phyloP scores from a whole-genome alignment of 2,797 vertebrate species.

The Helicolenus hilgendorfi region DNA sequence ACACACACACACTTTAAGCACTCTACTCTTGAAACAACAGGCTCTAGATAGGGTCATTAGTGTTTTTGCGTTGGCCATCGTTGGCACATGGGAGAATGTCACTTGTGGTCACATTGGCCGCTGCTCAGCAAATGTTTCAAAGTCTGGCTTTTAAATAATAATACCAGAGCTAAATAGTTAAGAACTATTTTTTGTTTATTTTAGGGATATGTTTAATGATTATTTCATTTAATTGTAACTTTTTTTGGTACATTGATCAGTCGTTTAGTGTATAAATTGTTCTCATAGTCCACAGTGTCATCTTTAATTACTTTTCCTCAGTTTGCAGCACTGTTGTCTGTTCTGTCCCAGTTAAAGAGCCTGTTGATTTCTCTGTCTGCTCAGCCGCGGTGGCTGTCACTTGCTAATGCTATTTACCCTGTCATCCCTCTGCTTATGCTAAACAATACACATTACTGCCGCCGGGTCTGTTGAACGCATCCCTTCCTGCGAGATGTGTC shows the following conservation, averaged over 20 bases:
- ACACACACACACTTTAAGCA: too few relatives aligned
- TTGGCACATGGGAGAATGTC: neutral
- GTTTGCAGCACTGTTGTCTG: neutral
- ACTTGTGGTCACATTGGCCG: neutral
- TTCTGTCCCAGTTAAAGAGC: neutral
- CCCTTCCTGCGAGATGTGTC: neutral
- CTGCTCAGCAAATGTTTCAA: neutral
- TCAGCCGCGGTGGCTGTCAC: neutral
- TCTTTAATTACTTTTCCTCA: too few relatives aligned
- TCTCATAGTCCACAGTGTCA: too few relatives aligned
- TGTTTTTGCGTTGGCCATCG: too few relatives aligned
- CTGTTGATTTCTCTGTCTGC: neutral
- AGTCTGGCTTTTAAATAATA: neutral
- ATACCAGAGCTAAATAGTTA: neutral
- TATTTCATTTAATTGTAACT: neutral
- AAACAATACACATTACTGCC: neutral
- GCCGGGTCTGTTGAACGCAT: slow-evolving; percentile 1
- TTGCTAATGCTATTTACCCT: neutral
- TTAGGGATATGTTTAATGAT: neutral
- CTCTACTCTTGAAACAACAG: too few relatives aligned
- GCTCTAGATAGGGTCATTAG: too few relatives aligned
- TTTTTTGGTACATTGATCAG: neutral
- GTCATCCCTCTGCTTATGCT: neutral
- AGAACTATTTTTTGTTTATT: too few relatives aligned
- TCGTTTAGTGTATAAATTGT: neutral